These are phyloP conservation scores for Hydrolagus affinis DNA, from an alignment of 2,113 vertebrate genomes.

Conservation along the genomic window DNA sequence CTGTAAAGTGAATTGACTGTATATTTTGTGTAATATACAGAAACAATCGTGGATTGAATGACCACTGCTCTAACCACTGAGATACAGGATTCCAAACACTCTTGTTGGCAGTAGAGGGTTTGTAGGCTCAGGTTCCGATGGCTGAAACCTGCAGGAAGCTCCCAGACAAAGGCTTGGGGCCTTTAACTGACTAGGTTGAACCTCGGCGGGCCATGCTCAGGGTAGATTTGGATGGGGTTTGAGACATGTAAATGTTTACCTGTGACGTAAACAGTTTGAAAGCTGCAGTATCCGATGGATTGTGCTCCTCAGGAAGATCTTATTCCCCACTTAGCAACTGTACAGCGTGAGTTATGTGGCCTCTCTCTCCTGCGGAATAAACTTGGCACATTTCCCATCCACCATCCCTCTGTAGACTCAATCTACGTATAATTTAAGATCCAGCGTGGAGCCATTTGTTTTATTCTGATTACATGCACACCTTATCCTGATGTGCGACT, in stretches of 20 bases:
- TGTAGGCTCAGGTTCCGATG: too few relatives aligned
- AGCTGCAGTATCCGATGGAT: not conserved
- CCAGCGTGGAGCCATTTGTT: not conserved
- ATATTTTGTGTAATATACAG: too few relatives aligned
- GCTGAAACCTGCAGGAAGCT: not conserved
- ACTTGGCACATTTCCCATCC: not conserved
- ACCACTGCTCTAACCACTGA: too few relatives aligned
- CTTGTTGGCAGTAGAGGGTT: too few relatives aligned
- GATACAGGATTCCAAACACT: too few relatives aligned
- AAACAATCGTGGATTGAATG: too few relatives aligned
- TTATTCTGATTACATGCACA: not conserved
- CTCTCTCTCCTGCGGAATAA: not conserved
- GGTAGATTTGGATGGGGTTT: not conserved
- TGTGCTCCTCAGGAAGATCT: too few relatives aligned
- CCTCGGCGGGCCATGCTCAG: not conserved
- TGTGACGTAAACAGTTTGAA: not conserved
- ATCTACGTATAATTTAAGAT: not conserved
- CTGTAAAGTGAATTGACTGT: too few relatives aligned
- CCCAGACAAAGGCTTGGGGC: not conserved
- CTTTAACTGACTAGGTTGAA: not conserved
- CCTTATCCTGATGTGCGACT: too few relatives aligned
- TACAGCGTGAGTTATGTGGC: not conserved
- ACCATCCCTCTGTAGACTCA: not conserved
- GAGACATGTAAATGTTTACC: not conserved
- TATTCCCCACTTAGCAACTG: not conserved